These are phyloP conservation scores for Ptilodon capucinus DNA, from an alignment of 2,888 invertebrate species.

Conservation along the genomic window DNA sequence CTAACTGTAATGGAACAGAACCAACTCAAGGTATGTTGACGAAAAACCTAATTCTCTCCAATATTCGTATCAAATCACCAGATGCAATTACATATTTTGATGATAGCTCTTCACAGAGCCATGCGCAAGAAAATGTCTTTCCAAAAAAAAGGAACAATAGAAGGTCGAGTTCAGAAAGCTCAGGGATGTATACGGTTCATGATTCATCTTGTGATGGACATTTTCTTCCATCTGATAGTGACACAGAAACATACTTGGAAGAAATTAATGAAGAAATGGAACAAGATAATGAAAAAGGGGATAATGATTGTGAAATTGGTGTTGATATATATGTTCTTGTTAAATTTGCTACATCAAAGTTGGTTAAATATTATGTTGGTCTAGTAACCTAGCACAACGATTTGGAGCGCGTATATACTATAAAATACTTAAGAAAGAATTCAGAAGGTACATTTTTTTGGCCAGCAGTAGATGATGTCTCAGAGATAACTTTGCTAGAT, in stretches of 20 bases:
- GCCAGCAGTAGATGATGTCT: conserved; percentile 8
- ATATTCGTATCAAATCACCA: conserved; percentile 5
- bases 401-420: conserved; percentile 6
- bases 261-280: conserved; percentile 12
- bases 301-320: conserved; percentile 6
- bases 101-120: conserved; percentile 2
- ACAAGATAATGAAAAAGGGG: conserved; percentile 8
- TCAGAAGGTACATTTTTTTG: conserved; percentile 9
- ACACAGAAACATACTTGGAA: conserved; percentile 14
- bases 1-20: conserved; percentile 2
- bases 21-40: conserved; percentile 4
- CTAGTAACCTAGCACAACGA: conserved; percentile 5
- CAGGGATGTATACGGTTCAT: conserved; percentile 12
- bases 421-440: conserved; percentile 12
- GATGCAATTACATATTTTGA: conserved; percentile 2
- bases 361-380: conserved; percentile 11
- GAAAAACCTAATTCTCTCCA: conserved; percentile 6
- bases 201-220: conserved; percentile 13
- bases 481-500: conserved; percentile 9
- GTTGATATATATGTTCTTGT: conserved; percentile 11
- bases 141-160: conserved; percentile 2
- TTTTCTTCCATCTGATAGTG: conserved; percentile 12
- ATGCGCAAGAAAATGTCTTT: conserved; percentile 2
- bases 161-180: conserved; percentile 10
- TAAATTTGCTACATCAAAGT: conserved; percentile 9